A percentile compares a stretch with the other conserved stretches of the same genome.
phyloP scores from a whole-genome alignment of 2,888 invertebrate genomes.

The Gari tellinella region DNA sequence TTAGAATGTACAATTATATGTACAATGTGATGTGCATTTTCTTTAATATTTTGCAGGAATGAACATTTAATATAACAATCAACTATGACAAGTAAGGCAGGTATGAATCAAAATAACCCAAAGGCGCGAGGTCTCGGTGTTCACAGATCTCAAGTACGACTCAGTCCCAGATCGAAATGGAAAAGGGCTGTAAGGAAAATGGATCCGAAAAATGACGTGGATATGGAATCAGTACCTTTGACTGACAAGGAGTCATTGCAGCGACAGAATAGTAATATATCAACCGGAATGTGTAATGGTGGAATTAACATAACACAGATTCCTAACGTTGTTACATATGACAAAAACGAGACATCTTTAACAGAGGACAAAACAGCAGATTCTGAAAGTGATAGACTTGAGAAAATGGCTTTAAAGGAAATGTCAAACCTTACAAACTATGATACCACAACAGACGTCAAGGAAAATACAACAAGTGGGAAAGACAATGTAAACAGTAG shows the following conservation, averaged over 20 bases:
- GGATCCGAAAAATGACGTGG: constrained; percentile 15
- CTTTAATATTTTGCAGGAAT: too few relatives aligned
- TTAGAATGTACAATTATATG: too few relatives aligned
- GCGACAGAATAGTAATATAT: neutral
- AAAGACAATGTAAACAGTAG: too few relatives aligned
- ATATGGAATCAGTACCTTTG: constrained; percentile 12
- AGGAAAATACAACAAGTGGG: too few relatives aligned
- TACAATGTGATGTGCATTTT: too few relatives aligned
- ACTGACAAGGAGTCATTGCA: constrained; percentile 9
- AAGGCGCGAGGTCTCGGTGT: neutral
- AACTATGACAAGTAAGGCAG: too few relatives aligned
- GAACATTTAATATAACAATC: too few relatives aligned
- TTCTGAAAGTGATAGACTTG: too few relatives aligned
- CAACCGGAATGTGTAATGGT: neutral
- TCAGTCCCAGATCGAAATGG: constrained; percentile 11
- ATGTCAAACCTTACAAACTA: too few relatives aligned
- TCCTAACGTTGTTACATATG: constrained; percentile 11
- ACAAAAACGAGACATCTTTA: neutral
- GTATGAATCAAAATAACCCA: neutral
- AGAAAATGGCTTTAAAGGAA: too few relatives aligned
- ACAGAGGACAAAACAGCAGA: too few relatives aligned
- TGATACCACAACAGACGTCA: too few relatives aligned
- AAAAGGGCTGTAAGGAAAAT: constrained; percentile 9
- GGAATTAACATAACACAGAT: constrained; percentile 1
- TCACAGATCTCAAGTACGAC: neutral